Evolutionary conservation across 2,797 vertebrate genomes (phyloP).

Genomic region (Halcyon chelicuti): DNA sequence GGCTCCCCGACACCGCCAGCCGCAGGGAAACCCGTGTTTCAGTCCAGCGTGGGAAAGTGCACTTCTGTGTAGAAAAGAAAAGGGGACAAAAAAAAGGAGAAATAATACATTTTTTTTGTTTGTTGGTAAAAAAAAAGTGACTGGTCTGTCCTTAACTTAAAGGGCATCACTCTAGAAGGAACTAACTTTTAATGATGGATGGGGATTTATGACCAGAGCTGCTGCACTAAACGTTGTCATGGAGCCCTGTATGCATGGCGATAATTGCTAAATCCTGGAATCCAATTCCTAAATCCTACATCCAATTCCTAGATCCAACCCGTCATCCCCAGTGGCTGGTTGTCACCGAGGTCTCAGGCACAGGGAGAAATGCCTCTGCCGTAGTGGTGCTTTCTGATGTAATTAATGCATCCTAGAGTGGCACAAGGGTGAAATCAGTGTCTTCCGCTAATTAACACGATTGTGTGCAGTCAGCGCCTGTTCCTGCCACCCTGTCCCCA

Average conservation of each 20-base stretch:
- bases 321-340: background rate
- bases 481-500: background rate
- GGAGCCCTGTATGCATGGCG: rapidly evolving
- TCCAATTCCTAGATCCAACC: no score
- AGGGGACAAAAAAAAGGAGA: background rate
- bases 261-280: rapidly evolving
- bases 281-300: no score
- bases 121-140: background rate
- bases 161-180: background rate
- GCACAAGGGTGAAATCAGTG: background rate
- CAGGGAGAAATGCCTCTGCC: background rate
- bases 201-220: background rate
- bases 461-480: background rate
- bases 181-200: background rate
- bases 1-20: background rate
- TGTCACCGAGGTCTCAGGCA: background rate
- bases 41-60: rapidly evolving
- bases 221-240: background rate
- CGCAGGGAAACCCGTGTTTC: background rate
- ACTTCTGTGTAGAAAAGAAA: background rate
- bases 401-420: background rate
- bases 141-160: rapidly evolving
- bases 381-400: background rate
- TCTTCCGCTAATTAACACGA: background rate
- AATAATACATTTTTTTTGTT: background rate